phyloP scores from a whole-genome alignment of 2,797 vertebrate genomes.

The Gallinago stenura region DNA sequence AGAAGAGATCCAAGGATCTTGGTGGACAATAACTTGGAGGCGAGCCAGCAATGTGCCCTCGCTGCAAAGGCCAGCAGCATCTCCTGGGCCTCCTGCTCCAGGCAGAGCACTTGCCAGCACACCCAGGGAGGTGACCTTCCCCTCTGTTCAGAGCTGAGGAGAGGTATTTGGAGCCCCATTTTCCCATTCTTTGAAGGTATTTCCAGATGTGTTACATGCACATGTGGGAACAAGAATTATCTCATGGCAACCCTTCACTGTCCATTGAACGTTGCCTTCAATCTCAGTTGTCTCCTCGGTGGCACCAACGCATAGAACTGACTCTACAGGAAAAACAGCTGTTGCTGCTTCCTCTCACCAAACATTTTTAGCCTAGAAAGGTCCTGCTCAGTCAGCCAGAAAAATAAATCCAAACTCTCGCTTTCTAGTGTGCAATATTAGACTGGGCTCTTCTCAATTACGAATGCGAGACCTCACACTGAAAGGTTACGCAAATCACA shows the following conservation, averaged over 20 bases:
- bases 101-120: background rate
- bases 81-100: background rate
- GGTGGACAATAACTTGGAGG: background rate
- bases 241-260: background rate
- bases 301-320: background rate
- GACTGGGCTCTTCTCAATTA: background rate
- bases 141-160: background rate
- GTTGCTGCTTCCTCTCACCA: background rate
- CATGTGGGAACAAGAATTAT: background rate
- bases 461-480: background rate
- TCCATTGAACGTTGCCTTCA: background rate
- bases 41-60: rapidly evolving
- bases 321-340: background rate
- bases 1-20: background rate
- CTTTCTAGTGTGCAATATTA: background rate
- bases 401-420: background rate
- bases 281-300: background rate
- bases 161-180: rapidly evolving
- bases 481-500: background rate
- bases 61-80: background rate
- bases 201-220: background rate
- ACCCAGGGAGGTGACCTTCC: no score
- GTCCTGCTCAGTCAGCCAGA: slow-evolving; percentile 19
- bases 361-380: background rate
- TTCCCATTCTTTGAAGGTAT: background rate